These are phyloP conservation scores for Graptemys geographica DNA, from an alignment of 2,797 vertebrate genomes.

Conservation along the genomic window DNA sequence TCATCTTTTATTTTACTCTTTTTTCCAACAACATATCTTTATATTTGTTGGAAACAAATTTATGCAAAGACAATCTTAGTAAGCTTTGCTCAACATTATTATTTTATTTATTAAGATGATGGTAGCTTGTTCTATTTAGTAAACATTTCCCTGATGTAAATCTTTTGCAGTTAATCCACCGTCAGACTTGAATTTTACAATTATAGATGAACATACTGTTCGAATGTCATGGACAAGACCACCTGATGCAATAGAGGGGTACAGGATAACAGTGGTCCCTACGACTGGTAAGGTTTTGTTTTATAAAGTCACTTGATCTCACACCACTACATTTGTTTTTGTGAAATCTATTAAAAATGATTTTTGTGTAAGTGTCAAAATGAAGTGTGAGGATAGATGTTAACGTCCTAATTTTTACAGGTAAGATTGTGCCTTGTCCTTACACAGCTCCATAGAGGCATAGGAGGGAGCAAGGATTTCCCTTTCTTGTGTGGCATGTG, in stretches of 20 bases:
- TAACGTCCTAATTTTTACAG: background rate
- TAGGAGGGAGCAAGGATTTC: background rate
- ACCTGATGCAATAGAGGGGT: conserved; percentile 88
- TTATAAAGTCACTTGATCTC: background rate
- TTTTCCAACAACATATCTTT: conserved; percentile 94
- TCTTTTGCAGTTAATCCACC: conserved; percentile 92
- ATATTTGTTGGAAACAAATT: conserved; percentile 93
- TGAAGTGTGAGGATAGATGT: background rate
- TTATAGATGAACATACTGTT: conserved; percentile 95
- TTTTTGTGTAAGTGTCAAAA: background rate
- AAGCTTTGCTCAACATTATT: conserved; percentile 80
- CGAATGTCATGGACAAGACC: conserved; percentile 93
- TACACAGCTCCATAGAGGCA: background rate
- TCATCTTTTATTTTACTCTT: conserved; percentile 85
- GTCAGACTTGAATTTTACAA: conserved; percentile 95
- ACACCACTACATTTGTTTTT: background rate
- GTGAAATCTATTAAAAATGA: background rate
- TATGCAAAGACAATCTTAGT: conserved; percentile 89
- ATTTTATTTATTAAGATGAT: conserved; percentile 67
- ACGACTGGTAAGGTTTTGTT: conserved; percentile 86
- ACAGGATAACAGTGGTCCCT: conserved; percentile 91
- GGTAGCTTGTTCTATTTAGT: conserved; percentile 58
- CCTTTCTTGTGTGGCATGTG: background rate
- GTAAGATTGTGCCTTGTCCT: background rate
- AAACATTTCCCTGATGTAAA: conserved; percentile 65